Base-by-base conservation (phyloP, 2,888 invertebrate species). In the Lathronympha strigana region DNA sequence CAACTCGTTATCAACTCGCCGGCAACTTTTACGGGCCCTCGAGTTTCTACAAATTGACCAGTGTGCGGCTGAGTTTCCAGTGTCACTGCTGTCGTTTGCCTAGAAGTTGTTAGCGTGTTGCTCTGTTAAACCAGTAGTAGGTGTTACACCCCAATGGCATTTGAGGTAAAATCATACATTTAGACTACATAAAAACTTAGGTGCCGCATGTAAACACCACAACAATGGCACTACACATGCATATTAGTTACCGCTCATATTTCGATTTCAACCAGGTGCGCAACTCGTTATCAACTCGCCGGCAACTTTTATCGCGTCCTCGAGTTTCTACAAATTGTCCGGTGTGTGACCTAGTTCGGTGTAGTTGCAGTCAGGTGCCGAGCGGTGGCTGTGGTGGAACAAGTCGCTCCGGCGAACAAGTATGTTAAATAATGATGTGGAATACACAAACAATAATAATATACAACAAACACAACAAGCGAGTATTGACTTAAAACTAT, bases 261-360 rank as follows among this genome's bases (percentile, higher is more conserved):
- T 57, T 25, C 33, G 15, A 11, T 50, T 45, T 5, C n/a, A 40
- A 43, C 40, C 63, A 63, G 43, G 58, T 58, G 49, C 9, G 58
- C 64, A 64, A 64, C 58, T 64, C 51, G 64, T 64, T 63, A 64
- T 58, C 64, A 45, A 64, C 64, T 64, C 19, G 51, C 5, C 28
- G 53, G 61, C 64, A 64, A 64, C 64, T 64, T 58, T 64, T 58
- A 64, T 64, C 64, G 58, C 51, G 51, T 40, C 57, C 55, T 49
- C 40, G 58, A 64, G 51, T 57, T 63, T 50, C 50, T 63, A 50
- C 63, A 63, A 57, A 63, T 64, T 58, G 64, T 58, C 64, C 64
- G 36, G 40, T 43, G 58, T 19, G 38, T 25, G 25, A 17, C 38
- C 17, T 55, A 54, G 61, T 45, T 61, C 31, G 43, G 57, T 23